Evolutionary conservation across 2,797 vertebrate species (phyloP).

Genomic region (Aldrovandia affinis): DNA sequence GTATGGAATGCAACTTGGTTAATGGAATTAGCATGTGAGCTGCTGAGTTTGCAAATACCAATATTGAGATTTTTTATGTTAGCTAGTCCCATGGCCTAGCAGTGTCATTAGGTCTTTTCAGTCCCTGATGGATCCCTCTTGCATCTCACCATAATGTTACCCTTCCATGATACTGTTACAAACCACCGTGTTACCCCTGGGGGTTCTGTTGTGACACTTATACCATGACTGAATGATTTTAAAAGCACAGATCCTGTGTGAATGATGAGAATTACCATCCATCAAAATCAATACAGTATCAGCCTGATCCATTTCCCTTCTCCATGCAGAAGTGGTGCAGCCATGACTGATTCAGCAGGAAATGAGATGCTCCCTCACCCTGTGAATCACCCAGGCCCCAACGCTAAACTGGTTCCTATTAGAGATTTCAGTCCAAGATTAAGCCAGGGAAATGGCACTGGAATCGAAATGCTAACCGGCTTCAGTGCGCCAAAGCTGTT

Average conservation of each 20-base stretch:
- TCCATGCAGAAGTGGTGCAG: neutral
- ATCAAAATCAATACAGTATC: neutral
- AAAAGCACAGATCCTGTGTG: neutral
- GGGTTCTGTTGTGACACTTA: no score
- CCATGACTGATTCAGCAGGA: neutral
- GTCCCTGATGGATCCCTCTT: no score
- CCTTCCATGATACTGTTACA: no score
- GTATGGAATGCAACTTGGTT: no score
- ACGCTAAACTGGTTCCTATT: neutral
- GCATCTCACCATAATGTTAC: no score
- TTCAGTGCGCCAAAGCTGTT: conserved; percentile 10
- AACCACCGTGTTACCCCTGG: no score
- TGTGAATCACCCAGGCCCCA: neutral
- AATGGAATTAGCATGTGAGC: no score
- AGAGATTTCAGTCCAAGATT: neutral
- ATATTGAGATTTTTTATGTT: no score
- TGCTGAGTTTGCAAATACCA: no score
- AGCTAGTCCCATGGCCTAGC: no score
- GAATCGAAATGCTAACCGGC: conserved; percentile 21
- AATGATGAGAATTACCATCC: neutral
- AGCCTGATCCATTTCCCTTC: neutral
- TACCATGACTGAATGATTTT: no score
- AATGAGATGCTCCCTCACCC: neutral
- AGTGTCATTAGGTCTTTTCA: no score
- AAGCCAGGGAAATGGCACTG: neutral